Base-by-base conservation (phyloP, 64 coral and sea anemone species). In the Acropora tenuis region DNA sequence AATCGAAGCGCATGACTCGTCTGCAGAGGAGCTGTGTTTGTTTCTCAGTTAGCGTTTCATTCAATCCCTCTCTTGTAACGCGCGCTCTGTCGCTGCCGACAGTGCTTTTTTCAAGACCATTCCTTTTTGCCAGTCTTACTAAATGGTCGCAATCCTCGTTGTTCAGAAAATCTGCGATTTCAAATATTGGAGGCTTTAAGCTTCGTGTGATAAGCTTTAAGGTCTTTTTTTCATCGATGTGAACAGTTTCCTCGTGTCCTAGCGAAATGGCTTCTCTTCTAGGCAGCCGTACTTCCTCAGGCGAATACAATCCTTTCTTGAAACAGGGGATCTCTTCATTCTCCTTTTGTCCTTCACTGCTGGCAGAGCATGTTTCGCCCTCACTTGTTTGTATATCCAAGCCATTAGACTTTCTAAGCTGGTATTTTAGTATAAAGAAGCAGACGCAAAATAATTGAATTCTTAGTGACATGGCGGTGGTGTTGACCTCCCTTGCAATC, bases 131-230 rank as follows among this genome's bases (percentile, higher is more conserved):
- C 19, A 67, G 41, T n/a, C 57, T 4, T 18, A 91, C 57, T 43
- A 91, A 57, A 76, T 84, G 78, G 73, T 91, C 80, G 48, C 80
- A 91, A 42, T 91, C 90, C 1, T 43, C 80, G 80, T 16, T 2
- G 80, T 66, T 83, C 40, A 91, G 42, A 5, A 91, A 77, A 83
- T 76, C 73, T n/a, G 69, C 80, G 72, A 91, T 91, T 85, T 91
- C 69, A 58, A 91, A 91, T 47, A 91, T 50, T 47, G 80, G 79
- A 40, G 90, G 90, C 46, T 74, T 80, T 3, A 85, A 11, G 69
- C 90, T 91, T n/a, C 69, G 67, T 9, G 90, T 91, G 15, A 15
- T 60, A 1, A 91, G 53, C 55, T 85, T 43, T 7, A 85, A 2
- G 80, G 17, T 83, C 4, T 84, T 80, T 76, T 77, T 57, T 84